Evolutionary conservation across 37 sponge, comb jelly and placozoan species (phyloP).

Genomic region (Haliclona indistincta): DNA sequence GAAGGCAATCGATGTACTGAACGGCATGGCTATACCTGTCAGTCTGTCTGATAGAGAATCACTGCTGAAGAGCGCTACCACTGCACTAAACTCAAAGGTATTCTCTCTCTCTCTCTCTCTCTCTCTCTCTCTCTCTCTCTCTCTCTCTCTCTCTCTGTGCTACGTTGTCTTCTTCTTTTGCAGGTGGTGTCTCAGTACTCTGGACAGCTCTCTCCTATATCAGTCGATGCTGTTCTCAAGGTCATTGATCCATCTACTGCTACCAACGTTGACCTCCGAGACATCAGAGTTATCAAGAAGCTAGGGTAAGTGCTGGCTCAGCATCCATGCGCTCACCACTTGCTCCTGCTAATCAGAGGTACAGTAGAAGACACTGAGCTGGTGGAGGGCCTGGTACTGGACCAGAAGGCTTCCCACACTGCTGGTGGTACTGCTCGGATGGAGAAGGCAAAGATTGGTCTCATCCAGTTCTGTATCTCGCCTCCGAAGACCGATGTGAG

Average conservation of each 20-base stretch:
- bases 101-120: background rate
- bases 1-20: slow-evolving; percentile 83
- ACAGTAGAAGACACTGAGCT: slow-evolving; percentile 99
- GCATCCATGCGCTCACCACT: background rate
- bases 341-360: slow-evolving; percentile 60
- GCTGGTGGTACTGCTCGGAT: slow-evolving; percentile 87
- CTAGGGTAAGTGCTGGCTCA: slow-evolving; percentile 67
- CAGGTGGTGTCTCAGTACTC: slow-evolving; percentile 99
- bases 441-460: slow-evolving; percentile 98
- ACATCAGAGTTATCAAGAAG: slow-evolving; percentile 89
- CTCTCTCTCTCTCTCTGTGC: background rate
- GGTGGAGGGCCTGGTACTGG: slow-evolving; percentile 98
- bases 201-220: slow-evolving; percentile 84
- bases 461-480: slow-evolving; percentile 99
- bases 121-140: slow-evolving; percentile 13
- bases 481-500: slow-evolving; percentile 98
- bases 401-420: slow-evolving; percentile 87
- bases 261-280: slow-evolving; percentile 95
- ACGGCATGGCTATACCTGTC: slow-evolving; percentile 81
- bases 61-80: slow-evolving; percentile 95
- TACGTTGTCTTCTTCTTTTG: background rate
- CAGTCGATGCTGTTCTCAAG: slow-evolving; percentile 95
- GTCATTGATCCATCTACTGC: slow-evolving; percentile 90
- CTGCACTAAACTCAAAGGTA: slow-evolving; percentile 96
- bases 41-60: slow-evolving; percentile 85